phyloP scores from a whole-genome alignment of 2,888 invertebrate genomes.

The Laothoe populi region DNA sequence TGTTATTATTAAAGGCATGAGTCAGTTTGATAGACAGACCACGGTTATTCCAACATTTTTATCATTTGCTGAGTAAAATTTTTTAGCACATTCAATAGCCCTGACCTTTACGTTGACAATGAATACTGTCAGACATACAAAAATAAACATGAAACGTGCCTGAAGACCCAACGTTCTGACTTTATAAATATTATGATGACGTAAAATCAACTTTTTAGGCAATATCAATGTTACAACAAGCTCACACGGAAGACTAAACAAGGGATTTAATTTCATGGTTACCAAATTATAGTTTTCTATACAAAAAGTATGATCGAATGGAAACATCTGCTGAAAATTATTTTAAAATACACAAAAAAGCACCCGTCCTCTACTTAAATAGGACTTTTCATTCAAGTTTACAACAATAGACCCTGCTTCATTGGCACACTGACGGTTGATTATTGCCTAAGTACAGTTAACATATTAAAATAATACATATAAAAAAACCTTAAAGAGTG shows the following conservation, averaged over 20 bases:
- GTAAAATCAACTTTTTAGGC: not conserved
- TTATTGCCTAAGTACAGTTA: constrained; percentile 66
- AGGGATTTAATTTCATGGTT: constrained; percentile 70
- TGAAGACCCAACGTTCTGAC: not conserved
- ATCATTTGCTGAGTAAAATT: not conserved
- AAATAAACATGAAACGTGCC: constrained; percentile 4
- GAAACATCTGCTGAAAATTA: constrained; percentile 82
- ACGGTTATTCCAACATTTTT: constrained; percentile 3
- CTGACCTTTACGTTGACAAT: constrained; percentile 18
- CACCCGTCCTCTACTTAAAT: constrained; percentile 77
- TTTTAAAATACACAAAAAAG: constrained; percentile 71
- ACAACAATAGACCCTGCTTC: constrained; percentile 82
- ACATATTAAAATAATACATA: constrained; percentile 44
- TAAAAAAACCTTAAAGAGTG: too few relatives aligned
- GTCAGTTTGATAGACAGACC: constrained; percentile 11
- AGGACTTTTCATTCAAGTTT: constrained; percentile 82
- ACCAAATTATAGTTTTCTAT: constrained; percentile 63
- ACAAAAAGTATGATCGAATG: constrained; percentile 70
- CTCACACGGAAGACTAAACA: constrained; percentile 3
- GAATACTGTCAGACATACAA: not conserved
- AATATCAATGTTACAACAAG: not conserved
- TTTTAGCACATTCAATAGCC: constrained; percentile 5
- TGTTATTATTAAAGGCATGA: constrained; percentile 24
- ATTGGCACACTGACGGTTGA: constrained; percentile 83
- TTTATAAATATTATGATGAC: not conserved